These are phyloP conservation scores for Ephialtes manifestator DNA, from an alignment of 2,888 invertebrate genomes.

Conservation along the genomic window DNA sequence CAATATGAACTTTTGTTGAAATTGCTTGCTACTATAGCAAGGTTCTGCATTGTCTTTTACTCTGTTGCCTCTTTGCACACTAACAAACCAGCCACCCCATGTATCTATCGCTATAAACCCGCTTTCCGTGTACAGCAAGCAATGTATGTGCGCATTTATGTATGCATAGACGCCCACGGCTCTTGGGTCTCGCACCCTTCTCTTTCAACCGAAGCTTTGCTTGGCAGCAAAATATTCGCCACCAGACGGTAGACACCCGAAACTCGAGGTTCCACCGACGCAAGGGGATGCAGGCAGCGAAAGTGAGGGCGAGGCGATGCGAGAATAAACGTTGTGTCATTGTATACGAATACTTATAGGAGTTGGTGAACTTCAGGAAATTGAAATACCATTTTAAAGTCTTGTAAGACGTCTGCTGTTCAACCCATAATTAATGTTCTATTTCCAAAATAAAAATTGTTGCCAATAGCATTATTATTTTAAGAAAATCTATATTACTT, in stretches of 20 bases:
- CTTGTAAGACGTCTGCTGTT: neutral
- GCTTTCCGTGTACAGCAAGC: neutral
- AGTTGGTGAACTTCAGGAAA: neutral
- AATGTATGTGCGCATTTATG: constrained; percentile 13
- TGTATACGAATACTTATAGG: neutral
- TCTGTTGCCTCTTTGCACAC: neutral
- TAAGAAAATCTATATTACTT: neutral
- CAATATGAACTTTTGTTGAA: neutral
- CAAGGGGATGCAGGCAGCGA: neutral
- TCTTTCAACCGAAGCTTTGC: neutral
- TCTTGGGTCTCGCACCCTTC: constrained; percentile 7
- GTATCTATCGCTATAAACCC: neutral
- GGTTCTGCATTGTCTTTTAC: neutral
- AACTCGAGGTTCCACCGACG: constrained; percentile 6
- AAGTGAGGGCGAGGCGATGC: neutral
- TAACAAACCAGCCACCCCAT: neutral
- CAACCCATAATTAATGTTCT: neutral
- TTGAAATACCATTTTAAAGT: constrained; percentile 4
- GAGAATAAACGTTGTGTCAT: neutral
- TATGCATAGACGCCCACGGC: constrained; percentile 21
- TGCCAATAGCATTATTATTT: neutral
- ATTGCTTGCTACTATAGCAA: neutral
- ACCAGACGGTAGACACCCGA: constrained; percentile 19
- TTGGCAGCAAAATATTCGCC: constrained; percentile 11
- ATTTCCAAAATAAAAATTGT: neutral